Evolutionary conservation across 1,140 invertebrate genomes (phyloP), one percentile per base, ranked within the genome.

Genomic region (Acromyrmex heyeri): DNA sequence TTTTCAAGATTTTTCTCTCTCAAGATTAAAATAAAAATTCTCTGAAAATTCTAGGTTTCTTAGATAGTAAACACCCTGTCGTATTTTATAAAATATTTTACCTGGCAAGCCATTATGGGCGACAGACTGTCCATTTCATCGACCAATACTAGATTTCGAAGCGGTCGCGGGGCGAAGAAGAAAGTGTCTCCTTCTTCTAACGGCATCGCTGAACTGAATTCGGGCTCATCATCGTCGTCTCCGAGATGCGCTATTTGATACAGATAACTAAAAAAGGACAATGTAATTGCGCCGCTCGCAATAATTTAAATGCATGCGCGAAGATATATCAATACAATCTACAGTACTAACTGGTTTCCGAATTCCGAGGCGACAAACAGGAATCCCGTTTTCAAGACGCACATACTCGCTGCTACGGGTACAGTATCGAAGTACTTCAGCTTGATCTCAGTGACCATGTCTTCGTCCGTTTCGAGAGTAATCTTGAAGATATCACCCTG

Each of bases 401-500:
- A 99, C 98, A 99, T 98, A 2, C 98, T 97, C 2, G 98, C 97
- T 0, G 99, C 98, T 5, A 99, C 98, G 21, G 99, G 99, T 3
- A 99, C 99, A 24, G 99, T 99, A 93, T 99, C 99, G 95, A 99
- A 99, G 95, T 99, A 99, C 94, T 99, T 99, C 1, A 99, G 95
- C 93, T 99, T 99, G 81, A 99, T 99, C 96, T 99, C 99, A 0
- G 99, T 99, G 0, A 99, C 99, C 96, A 99, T 98, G 92, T 99
- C 99, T 90, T 99, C 99, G 91, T 98, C 98, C 27, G 98, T 98
- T 95, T 99, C 99, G n/a, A 99, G 95, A 0, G 99, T 99, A n/a
- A 99, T 98, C 95, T 99, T 99, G 92, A 99, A 99, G 72, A 99
- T 98, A 94, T 99, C 99, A 2, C 99, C 99, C 94, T 99, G 98